Evolutionary conservation across 2,797 vertebrate species (phyloP), one percentile per base, ranked within the genome.

Genomic region (Syngnathus rostellatus): DNA sequence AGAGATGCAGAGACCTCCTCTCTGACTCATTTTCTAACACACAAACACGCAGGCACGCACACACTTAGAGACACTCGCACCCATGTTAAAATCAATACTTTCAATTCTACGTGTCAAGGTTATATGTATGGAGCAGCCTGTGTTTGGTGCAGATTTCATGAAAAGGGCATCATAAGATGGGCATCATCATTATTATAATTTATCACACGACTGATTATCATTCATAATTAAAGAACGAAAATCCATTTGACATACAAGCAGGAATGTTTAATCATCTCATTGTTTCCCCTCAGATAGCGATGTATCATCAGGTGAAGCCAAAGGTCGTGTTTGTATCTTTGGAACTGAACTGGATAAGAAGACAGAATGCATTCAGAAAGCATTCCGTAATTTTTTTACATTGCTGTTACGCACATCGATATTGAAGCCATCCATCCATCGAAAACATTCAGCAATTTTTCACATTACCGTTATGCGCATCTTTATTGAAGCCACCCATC

Each of bases 1-100:
- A 70, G 65, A 70, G 74, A 64, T 71, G 58, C 73, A 82, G 77
- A 67, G 74, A 74, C 66, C 68, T 80, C 68, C 67, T 77, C 69
- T 75, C 54, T 64, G 66, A 19, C 53, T 65, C 68, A 70, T 51
- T 54, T 66, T 8, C 43, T n/a, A 69, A 57, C 10, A 45, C 31
- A 66, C 25, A 59, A 23, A 57, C 40, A 38, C 23, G 31, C 31
- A 31, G 31, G 31, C 31, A 31, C 31, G 31, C 31, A 31, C 31
- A 31, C 31, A 31, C 31, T 4, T 31, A 31, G 31, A 45, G 10
- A 57, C 50, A 25, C 6, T 25, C 10, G 5, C 53, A 16, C 53
- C 5, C 1, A 16, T 7, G 55, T 55, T 53, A 40, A 68, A 69
- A 74, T 81, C 77, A n/a, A 74, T 80, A 69, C 48, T 62, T 76